Percentiles rank a stretch among this genome's conserved stretches.
phyloP scores from a whole-genome alignment of 2,888 invertebrate species.

The Drosophila subsilvestris region DNA sequence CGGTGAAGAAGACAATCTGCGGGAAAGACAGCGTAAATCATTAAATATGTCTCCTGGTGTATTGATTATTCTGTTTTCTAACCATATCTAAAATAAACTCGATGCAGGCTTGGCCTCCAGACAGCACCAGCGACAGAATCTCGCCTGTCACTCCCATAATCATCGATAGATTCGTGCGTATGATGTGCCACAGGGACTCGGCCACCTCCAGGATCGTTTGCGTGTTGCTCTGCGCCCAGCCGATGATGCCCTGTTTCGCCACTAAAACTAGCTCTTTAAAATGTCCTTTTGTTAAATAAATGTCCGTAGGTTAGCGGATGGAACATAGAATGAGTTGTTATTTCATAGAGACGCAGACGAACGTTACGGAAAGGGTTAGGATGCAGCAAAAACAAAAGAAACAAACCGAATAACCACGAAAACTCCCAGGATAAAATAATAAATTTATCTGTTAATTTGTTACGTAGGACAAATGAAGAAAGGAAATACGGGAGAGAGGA shows the following conservation, averaged over 20 bases:
- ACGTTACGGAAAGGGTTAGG: conserved; percentile 35
- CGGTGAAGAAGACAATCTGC: conserved; percentile 98
- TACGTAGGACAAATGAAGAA: conserved; percentile 45
- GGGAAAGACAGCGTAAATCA: conserved; percentile 32
- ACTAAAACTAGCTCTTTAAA: conserved; percentile 85
- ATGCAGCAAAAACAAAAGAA: conserved; percentile 40
- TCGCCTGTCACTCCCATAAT: conserved; percentile 93
- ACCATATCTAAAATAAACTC: conserved; percentile 94
- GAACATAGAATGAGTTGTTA: conserved; percentile 75
- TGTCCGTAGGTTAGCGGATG: conserved; percentile 81
- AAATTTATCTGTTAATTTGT: conserved; percentile 45
- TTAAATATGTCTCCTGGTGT: neutral
- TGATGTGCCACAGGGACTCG: conserved; percentile 93
- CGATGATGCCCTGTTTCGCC: conserved; percentile 87
- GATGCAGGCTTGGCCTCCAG: conserved; percentile 95
- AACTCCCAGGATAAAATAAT: conserved; percentile 4
- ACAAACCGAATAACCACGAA: conserved; percentile 17
- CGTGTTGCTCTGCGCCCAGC: conserved; percentile 95
- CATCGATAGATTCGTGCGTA: conserved; percentile 96
- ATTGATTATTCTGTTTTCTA: conserved; percentile 58
- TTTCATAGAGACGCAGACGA: conserved; percentile 55
- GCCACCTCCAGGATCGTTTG: conserved; percentile 94
- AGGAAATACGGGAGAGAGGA: neutral
- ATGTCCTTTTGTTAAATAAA: conserved; percentile 84
- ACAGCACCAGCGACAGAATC: conserved; percentile 93